Evolutionary conservation across 2,113 vertebrate species (phyloP).

Genomic region (Vulpes ferrilata): DNA sequence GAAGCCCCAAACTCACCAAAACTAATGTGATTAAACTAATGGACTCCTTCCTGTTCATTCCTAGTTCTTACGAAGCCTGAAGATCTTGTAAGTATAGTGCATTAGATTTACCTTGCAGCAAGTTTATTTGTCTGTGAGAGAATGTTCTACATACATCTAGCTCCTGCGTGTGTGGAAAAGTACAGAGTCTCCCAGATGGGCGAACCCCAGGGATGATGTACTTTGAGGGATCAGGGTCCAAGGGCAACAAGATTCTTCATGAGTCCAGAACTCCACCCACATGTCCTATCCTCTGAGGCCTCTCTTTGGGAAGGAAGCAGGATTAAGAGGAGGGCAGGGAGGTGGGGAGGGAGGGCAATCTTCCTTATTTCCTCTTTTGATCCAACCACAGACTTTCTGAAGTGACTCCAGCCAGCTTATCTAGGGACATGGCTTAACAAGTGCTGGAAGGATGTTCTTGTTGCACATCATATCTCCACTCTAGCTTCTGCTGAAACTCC

Average conservation of each 20-base stretch:
- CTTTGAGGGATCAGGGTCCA: not conserved
- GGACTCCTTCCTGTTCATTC: not conserved
- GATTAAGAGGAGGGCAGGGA: not conserved
- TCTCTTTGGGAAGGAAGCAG: not conserved
- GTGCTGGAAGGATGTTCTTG: not conserved
- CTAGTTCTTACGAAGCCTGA: not conserved
- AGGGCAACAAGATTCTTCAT: not conserved
- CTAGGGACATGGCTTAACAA: not conserved
- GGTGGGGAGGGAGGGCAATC: no score
- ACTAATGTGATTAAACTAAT: not conserved
- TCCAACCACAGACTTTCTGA: not conserved
- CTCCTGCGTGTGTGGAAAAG: not conserved
- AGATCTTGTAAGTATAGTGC: not conserved
- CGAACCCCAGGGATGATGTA: no score
- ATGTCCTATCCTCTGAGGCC: rapidly evolving
- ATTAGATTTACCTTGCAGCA: not conserved
- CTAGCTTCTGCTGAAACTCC: not conserved
- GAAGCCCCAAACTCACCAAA: not conserved
- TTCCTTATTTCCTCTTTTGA: not conserved
- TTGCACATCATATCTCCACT: not conserved
- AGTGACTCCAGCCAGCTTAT: not conserved
- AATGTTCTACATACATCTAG: not conserved
- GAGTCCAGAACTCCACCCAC: not conserved
- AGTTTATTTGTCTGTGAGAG: not conserved
- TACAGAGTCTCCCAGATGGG: not conserved